Base-by-base conservation (phyloP, 2,797 vertebrate species). In the Danionella dracula region DNA sequence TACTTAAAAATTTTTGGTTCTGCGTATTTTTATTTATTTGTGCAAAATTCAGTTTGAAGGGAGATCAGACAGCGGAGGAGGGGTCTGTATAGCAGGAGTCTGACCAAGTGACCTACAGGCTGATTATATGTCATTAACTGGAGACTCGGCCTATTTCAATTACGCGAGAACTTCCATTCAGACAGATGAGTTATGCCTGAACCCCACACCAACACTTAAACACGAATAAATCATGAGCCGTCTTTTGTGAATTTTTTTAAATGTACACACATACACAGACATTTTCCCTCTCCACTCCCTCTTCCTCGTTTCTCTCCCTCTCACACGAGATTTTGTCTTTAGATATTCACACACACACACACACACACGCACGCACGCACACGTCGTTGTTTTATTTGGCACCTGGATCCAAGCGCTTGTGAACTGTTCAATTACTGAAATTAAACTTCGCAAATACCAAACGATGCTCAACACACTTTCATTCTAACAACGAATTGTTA, bases 91-190 rank as follows among this genome's bases (percentile, higher is more conserved):
- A 92, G 92, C 88, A 92, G 90, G 90, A 94, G 93, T 91, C 92
- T 96, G 94, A 94, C 94, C 93, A 90, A 94, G 90, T 96, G 96
- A 98, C 96, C 96, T 89, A 87, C 81, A 87, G 92, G 89, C 93
- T 95, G 94, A 98, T 98, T 98, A 98, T 95, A 89, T 93, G 90
- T 96, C 93, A 98, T 98, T 98, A 98, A 94, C 94, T 96, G 93
- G 94, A 97, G 95, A 92, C 95, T 96, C 77, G 87, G 88, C 87
- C 79, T 90, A 95, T 91, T 93, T 92, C 94, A 97, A 97, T 97
- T 94, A 92, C 93, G 90, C 85, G 85, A 92, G 90, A 89, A 91
- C 91, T 92, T 92, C 92, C 91, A 92, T 92, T 93, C 92, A 90
- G 89, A 88, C 90, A 84, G 92, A 92, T 94, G 90, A 92, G 91